These are phyloP conservation scores for Abscondita cerata DNA, from an alignment of 2,888 invertebrate genomes.

Conservation along the genomic window DNA sequence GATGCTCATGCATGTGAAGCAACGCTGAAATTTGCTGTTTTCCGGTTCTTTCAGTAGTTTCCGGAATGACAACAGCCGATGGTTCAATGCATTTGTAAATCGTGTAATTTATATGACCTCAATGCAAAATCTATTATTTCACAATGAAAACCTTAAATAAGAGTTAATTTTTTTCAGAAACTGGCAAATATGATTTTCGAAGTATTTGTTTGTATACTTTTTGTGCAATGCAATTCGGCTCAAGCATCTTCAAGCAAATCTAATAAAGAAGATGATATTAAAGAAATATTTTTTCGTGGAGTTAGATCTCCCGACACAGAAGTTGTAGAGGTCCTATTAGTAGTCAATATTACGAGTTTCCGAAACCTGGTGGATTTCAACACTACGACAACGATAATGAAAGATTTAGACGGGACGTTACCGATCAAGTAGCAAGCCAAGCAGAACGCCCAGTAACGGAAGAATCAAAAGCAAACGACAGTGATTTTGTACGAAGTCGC, in stretches of 20 bases:
- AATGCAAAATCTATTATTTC: conserved; percentile 21
- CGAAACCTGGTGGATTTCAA: conserved; percentile 37
- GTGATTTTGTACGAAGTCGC: conserved; percentile 54
- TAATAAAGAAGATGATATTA: conserved; percentile 34
- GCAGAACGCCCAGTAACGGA: conserved; percentile 5
- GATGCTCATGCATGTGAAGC: conserved; percentile 32
- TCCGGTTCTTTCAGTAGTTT: conserved; percentile 47
- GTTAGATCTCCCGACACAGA: conserved; percentile 25
- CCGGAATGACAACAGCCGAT: conserved; percentile 44
- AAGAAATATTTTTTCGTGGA: conserved; percentile 38
- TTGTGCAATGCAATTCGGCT: conserved; percentile 9
- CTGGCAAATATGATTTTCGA: conserved; percentile 9
- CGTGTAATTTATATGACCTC: conserved; percentile 24
- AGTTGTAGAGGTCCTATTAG: not conserved
- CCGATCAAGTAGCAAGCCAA: conserved; percentile 23
- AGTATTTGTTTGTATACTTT: not conserved
- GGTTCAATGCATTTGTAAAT: conserved; percentile 43
- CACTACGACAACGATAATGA: not conserved
- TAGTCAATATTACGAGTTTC: conserved; percentile 28
- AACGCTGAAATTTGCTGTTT: conserved; percentile 34
- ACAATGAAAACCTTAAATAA: conserved; percentile 14
- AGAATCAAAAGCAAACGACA: conserved; percentile 41
- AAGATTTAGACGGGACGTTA: conserved; percentile 12
- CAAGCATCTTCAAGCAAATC: conserved; percentile 6
- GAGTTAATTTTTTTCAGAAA: conserved; percentile 10